phyloP scores from a whole-genome alignment of 2,888 invertebrate genomes.

The Drosophila mercatorum region DNA sequence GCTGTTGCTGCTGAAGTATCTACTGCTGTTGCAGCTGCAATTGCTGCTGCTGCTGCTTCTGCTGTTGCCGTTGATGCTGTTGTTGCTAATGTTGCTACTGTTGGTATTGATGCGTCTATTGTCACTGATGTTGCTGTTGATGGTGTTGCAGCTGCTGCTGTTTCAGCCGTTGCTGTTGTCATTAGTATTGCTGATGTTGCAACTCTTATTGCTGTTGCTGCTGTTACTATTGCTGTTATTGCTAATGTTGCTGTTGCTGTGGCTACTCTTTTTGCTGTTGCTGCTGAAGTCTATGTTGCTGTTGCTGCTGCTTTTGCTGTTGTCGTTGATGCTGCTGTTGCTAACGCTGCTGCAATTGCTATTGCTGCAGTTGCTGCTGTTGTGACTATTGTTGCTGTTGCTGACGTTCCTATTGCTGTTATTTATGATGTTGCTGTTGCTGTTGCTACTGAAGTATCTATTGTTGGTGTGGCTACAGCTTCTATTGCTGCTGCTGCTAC shows the following conservation, averaged over 20 bases:
- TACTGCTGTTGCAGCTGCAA: not conserved
- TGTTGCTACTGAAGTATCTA: not conserved
- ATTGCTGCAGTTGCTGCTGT: no score
- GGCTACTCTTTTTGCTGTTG: not conserved
- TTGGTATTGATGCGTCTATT: not conserved
- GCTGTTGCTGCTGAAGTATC: not conserved
- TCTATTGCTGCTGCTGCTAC: not conserved
- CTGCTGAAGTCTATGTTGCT: not conserved
- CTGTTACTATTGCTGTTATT: slow-evolving; percentile 33
- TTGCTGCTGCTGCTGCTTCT: slow-evolving; percentile 44
- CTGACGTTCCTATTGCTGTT: not conserved
- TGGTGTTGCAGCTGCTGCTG: not conserved
- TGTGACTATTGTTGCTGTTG: slow-evolving; percentile 27
- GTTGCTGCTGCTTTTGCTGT: not conserved
- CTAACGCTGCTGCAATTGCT: no score
- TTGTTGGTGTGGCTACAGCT: not conserved
- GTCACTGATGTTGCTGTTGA: not conserved
- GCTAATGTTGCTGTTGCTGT: not conserved
- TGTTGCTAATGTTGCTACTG: not conserved
- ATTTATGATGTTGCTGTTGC: no score
- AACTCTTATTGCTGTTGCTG: slow-evolving; percentile 24
- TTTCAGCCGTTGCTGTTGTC: not conserved
- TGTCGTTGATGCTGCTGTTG: no score
- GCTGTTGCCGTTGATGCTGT: not conserved
- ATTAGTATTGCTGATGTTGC: not conserved